Percentiles rank a stretch among this genome's conserved stretches.
phyloP scores from a whole-genome alignment of 2,888 invertebrate genomes.

The Drosophila lacicola region DNA sequence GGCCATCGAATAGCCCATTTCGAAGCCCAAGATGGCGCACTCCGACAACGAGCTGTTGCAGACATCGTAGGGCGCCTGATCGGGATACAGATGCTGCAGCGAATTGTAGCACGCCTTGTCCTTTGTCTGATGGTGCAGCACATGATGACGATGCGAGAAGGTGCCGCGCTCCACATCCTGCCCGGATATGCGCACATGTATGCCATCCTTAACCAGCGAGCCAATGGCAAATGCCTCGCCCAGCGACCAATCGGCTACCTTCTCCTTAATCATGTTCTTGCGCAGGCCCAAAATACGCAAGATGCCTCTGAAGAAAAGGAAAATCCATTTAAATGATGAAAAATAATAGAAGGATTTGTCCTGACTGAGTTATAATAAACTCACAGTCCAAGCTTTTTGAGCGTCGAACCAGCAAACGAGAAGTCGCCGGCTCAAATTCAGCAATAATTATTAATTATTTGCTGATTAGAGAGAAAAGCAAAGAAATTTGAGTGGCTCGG shows the following conservation, averaged over 20 bases:
- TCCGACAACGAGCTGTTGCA: slow-evolving; percentile 99
- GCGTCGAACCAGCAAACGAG: too few relatives aligned
- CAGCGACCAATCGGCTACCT: slow-evolving; percentile 97
- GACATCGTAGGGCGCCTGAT: slow-evolving; percentile 98
- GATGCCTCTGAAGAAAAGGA: slow-evolving; percentile 87
- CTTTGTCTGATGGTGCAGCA: slow-evolving; percentile 97
- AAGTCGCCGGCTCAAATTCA: too few relatives aligned
- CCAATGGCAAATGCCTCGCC: slow-evolving; percentile 99
- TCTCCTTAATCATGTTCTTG: slow-evolving; percentile 94
- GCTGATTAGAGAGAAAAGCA: too few relatives aligned
- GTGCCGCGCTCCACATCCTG: slow-evolving; percentile 99
- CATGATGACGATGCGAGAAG: slow-evolving; percentile 97
- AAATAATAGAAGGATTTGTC: too few relatives aligned
- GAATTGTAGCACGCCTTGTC: slow-evolving; percentile 94
- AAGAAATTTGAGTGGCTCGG: too few relatives aligned
- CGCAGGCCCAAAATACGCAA: slow-evolving; percentile 94
- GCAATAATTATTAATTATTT: too few relatives aligned
- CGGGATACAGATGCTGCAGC: slow-evolving; percentile 95
- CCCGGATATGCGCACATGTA: slow-evolving; percentile 96
- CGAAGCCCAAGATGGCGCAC: slow-evolving; percentile 94
- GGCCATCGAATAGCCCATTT: slow-evolving; percentile 98
- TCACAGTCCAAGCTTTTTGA: too few relatives aligned
- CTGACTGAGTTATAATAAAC: too few relatives aligned
- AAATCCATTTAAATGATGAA: too few relatives aligned
- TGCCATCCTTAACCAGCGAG: slow-evolving; percentile 96